Percentiles rank a stretch among this genome's conserved stretches.
Evolutionary conservation across 2,113 vertebrate genomes (phyloP).

Genomic region (Sus scrofa): DNA sequence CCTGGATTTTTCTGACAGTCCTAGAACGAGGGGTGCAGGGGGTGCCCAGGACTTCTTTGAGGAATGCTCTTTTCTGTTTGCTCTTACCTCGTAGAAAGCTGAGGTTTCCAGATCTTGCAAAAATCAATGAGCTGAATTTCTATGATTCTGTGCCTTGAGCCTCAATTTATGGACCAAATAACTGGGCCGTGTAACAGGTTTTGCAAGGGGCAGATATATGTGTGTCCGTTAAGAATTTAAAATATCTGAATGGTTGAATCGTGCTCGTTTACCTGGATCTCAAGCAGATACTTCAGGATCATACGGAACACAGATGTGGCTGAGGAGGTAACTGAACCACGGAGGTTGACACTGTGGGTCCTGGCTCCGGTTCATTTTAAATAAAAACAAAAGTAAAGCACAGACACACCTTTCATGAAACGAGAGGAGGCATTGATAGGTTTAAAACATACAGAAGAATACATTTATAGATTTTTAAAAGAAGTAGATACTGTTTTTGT

Average conservation of each 20-base stretch:
- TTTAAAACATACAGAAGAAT: not conserved
- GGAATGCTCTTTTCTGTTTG: too few relatives aligned
- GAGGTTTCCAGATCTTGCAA: not conserved
- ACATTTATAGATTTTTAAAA: not conserved
- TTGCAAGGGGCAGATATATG: accelerated
- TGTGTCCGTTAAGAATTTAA: too few relatives aligned
- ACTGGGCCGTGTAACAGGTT: not conserved
- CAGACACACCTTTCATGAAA: too few relatives aligned
- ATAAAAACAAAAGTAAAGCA: not conserved
- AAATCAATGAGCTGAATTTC: accelerated
- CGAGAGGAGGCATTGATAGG: accelerated
- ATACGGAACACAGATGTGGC: accelerated
- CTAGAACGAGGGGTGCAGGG: accelerated
- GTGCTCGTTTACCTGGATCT: not conserved
- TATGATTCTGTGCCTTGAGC: not conserved
- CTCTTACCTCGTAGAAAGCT: accelerated
- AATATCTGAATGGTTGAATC: not conserved
- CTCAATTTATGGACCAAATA: not conserved
- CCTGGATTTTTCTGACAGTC: not conserved
- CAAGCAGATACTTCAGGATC: not conserved
- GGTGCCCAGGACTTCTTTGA: accelerated
- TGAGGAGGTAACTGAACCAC: not conserved
- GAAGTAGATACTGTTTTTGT: not conserved
- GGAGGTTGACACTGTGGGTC: not conserved
- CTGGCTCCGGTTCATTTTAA: not conserved